Conservation (phyloP, 2,113 vertebrate species). For the Heterocephalus glaber region DNA sequence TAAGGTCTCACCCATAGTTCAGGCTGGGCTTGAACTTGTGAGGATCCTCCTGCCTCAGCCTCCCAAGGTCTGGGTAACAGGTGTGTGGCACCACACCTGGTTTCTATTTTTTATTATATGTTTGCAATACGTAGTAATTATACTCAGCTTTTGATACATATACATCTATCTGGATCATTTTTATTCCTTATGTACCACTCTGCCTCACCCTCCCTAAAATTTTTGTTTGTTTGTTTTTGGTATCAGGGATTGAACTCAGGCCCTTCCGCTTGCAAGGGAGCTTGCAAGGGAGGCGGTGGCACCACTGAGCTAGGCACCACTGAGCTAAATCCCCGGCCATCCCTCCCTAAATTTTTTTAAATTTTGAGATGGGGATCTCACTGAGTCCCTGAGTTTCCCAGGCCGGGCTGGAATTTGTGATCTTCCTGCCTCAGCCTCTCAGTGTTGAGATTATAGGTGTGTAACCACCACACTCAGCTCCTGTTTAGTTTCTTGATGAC, state of each 20-base stretch:
- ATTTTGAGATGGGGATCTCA: not conserved
- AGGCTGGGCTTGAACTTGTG: not conserved
- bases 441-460: not conserved
- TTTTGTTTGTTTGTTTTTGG: too few relatives aligned
- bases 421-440: not conserved
- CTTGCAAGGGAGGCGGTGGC: too few relatives aligned
- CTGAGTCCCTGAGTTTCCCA: not conserved
- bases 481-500: not conserved
- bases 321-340: too few relatives aligned
- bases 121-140: not conserved
- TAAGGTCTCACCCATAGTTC: not conserved
- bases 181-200: not conserved
- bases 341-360: not conserved
- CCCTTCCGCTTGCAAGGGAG: too few relatives aligned
- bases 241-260: too few relatives aligned
- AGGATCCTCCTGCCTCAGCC: not conserved
- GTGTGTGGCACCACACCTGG: not conserved
- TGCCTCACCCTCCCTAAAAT: not conserved
- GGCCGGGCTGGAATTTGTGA: not conserved
- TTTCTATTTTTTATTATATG: not conserved
- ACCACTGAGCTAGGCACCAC: too few relatives aligned
- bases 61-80: not conserved
- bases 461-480: not conserved
- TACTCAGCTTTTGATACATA: not conserved
- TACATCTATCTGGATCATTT: not conserved